phyloP scores from a whole-genome alignment of 2,888 invertebrate genomes.

The Luffia ferchaultella region DNA sequence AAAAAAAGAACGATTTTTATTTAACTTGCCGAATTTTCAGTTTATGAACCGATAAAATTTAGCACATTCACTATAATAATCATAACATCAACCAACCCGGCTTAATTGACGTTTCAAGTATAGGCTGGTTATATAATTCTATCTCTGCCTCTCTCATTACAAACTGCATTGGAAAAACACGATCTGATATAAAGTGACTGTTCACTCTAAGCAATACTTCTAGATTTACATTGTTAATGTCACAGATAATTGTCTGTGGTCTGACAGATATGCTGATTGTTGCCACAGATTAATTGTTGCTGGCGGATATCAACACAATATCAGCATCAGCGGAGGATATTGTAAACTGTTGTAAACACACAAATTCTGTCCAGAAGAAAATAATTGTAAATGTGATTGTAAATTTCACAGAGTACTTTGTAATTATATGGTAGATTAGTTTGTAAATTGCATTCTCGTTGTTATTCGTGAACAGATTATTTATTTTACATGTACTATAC shows the following conservation, averaged over 20 bases:
- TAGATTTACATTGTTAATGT: not conserved
- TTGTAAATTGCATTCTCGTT: not conserved
- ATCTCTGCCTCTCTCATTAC: no score
- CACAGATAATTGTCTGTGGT: not conserved
- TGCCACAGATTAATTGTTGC: no score
- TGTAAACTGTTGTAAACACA: no score
- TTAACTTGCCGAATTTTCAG: no score
- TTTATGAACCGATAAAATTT: no score
- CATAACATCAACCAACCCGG: not conserved
- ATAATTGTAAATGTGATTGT: no score
- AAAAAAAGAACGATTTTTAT: no score
- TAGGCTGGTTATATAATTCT: not conserved
- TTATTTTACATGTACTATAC: not conserved
- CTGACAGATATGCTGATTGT: not conserved
- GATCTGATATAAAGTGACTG: not conserved
- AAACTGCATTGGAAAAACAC: not conserved
- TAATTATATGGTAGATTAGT: not conserved
- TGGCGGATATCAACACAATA: no score
- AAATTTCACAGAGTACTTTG: not conserved
- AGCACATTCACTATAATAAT: not conserved
- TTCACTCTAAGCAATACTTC: not conserved
- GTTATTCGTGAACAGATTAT: not conserved
- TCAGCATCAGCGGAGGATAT: no score
- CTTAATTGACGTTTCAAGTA: not conserved
- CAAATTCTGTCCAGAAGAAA: no score